phyloP scores from a whole-genome alignment of 1,140 invertebrate genomes.

The Onthophagus taurus region DNA sequence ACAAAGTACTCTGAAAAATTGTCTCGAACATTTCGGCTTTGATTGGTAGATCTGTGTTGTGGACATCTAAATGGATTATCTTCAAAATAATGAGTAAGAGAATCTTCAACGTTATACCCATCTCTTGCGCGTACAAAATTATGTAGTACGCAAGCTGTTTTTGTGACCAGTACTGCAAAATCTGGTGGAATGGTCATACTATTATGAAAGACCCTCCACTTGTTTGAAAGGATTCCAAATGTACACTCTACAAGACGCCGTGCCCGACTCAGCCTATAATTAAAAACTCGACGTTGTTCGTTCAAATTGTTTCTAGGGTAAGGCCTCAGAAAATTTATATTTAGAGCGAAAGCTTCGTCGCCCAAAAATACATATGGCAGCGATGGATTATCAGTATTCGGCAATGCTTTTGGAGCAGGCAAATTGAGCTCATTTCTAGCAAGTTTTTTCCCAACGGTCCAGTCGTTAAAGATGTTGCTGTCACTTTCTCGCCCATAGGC shows the following conservation, averaged over 20 bases:
- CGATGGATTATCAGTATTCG: neutral
- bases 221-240: conserved; percentile 39
- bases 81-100: too few relatives aligned
- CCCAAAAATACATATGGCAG: conserved; percentile 24
- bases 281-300: conserved; percentile 38
- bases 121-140: conserved; percentile 24
- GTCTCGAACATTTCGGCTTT: too few relatives aligned
- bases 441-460: conserved; percentile 1
- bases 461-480: conserved; percentile 27
- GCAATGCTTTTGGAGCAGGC: conserved; percentile 2
- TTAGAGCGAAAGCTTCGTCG: conserved; percentile 41
- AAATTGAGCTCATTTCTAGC: conserved; percentile 2
- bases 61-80: too few relatives aligned
- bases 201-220: conserved; percentile 36
- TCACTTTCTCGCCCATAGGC: conserved; percentile 38
- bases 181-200: conserved; percentile 26
- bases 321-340: conserved; percentile 36
- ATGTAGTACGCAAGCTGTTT: conserved; percentile 21
- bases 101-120: conserved; percentile 14
- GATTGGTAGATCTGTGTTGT: too few relatives aligned
- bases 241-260: conserved; percentile 36
- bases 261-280: conserved; percentile 37
- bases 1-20: too few relatives aligned
- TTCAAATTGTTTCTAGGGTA: conserved; percentile 29
- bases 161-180: conserved; percentile 26